Evolutionary conservation across 2,888 invertebrate genomes (phyloP), one percentile per base, ranked within the genome.

Genomic region (Drosophila algonquin): DNA sequence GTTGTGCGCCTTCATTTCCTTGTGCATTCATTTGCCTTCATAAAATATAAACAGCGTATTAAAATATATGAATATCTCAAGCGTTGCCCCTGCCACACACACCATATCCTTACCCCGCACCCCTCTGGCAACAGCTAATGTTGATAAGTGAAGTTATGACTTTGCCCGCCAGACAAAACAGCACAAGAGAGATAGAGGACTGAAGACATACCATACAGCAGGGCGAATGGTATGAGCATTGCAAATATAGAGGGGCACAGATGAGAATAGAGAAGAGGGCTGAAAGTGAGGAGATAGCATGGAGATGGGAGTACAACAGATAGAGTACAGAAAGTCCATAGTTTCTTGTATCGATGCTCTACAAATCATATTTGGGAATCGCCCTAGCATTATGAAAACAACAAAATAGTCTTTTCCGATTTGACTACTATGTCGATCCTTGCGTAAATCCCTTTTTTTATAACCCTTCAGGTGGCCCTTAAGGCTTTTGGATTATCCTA

Each of bases 11-110:
- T 84, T 88, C 89, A 83, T 89, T 89, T 87, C 81, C 87, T 87
- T 83, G 89, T 81, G 85, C 85, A 87, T 85, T 87, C 85, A 89
- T 89, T 84, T 88, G 84, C 87, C 86, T 86, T 84, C 81, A 89
- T 84, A 89, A 89, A 90, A 90, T 90, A 90, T 90, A 89, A 88
- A 90, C 90, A 90, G 83, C 88, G 63, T 63, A 64, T 63, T 89
- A 90, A 90, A 89, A 89, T 90, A 89, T 90, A 89, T 87, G 90
- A 89, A 90, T 86, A 87, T 87, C 86, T 85, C 81, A 87, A 83
- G 77, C 76, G 67, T 10, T 67, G 64, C 71, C 56, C 57, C 52
- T 52, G 27, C 50, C 60, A 44, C 44, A 27, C 27, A 45, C 14
- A 10, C 18, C 35, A 24, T n/a, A 14, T n/a, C 51, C 9, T 1